phyloP scores from a whole-genome alignment of 2,113 vertebrate species.

The Meriones unguiculatus region DNA sequence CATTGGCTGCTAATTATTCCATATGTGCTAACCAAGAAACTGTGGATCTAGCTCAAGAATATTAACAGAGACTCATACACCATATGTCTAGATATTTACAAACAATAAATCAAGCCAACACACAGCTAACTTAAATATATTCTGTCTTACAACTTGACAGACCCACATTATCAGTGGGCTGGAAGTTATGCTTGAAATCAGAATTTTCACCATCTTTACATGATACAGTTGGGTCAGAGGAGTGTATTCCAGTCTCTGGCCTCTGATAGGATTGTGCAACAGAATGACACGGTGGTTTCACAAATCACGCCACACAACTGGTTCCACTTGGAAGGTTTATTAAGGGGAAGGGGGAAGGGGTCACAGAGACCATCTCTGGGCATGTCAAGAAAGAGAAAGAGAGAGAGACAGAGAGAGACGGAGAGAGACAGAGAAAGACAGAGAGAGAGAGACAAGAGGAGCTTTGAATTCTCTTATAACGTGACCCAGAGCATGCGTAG shows the following conservation, averaged over 20 bases:
- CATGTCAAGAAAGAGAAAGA: no score
- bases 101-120: slow-evolving; percentile 41
- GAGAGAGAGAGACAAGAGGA: no score
- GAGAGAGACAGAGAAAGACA: no score
- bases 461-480: no score
- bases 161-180: not conserved
- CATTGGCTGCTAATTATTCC: not conserved
- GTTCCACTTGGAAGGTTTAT: no score
- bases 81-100: slow-evolving; percentile 45
- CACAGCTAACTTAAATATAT: slow-evolving; percentile 26
- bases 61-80: not conserved
- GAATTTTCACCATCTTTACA: not conserved
- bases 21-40: not conserved
- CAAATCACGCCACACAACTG: no score
- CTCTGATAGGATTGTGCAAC: not conserved
- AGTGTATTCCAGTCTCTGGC: not conserved
- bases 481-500: no score
- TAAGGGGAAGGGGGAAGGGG: no score
- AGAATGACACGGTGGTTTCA: no score
- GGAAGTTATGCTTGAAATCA: not conserved
- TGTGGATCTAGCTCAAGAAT: not conserved
- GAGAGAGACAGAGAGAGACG: no score
- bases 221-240: not conserved
- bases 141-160: not conserved
- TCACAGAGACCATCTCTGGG: no score